A percentile compares a stretch with the other conserved stretches of the same genome.
Conservation (phyloP, 2,113 vertebrate species). For the Stercorarius parasiticus region DNA sequence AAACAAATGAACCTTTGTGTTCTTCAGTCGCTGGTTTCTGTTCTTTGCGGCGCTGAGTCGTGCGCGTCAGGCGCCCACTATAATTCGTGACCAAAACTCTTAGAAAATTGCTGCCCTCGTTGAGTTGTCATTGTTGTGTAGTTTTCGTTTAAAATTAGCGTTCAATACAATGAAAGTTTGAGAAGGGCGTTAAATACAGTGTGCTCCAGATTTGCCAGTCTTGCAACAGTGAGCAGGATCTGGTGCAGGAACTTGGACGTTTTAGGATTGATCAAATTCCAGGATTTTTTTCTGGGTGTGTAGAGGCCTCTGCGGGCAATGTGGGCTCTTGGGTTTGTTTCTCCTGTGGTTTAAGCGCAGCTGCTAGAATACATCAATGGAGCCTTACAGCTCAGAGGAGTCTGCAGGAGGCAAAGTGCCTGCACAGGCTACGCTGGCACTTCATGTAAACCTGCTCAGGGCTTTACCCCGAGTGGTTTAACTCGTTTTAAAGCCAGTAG, state of each 20-base stretch:
- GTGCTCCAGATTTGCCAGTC: neutral
- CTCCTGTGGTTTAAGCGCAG: neutral
- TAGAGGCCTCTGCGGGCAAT: neutral
- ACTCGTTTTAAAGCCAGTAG: neutral
- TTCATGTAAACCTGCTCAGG: neutral
- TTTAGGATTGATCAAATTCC: neutral
- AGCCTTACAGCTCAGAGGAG: neutral
- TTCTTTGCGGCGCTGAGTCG: neutral
- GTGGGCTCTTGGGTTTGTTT: neutral
- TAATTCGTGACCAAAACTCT: neutral
- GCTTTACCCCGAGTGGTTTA: neutral
- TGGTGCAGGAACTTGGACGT: neutral
- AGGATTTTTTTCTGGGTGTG: neutral
- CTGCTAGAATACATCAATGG: neutral
- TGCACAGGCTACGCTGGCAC: fast-evolving
- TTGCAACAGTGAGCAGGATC: neutral
- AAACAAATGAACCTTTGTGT: neutral
- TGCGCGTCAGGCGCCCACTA: fast-evolving
- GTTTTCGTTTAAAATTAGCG: neutral
- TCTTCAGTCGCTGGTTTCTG: neutral
- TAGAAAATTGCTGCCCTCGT: neutral
- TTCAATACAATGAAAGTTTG: neutral
- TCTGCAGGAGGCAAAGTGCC: neutral
- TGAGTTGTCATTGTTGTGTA: neutral
- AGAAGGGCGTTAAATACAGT: neutral